phyloP scores from a whole-genome alignment of 1,140 invertebrate species.

The Cydia strobilella region DNA sequence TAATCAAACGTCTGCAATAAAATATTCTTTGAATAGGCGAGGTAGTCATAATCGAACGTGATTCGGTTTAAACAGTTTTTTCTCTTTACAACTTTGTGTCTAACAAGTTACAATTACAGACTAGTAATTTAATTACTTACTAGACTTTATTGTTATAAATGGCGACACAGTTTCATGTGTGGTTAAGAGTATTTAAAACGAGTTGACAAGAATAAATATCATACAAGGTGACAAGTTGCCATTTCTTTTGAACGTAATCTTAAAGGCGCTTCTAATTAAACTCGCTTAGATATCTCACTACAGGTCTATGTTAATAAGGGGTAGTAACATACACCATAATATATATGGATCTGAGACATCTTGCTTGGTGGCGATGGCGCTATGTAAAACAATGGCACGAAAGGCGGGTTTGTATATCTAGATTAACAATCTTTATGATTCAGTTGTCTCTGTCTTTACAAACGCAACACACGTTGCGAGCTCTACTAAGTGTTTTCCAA shows the following conservation, averaged over 20 bases:
- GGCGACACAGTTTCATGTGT: no score
- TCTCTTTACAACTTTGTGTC: background rate
- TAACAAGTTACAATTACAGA: background rate
- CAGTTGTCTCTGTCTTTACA: background rate
- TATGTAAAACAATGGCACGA: background rate
- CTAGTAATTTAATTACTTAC: background rate
- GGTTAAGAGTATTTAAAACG: no score
- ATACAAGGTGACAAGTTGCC: no score
- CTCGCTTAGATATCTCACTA: no score
- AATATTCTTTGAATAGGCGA: background rate
- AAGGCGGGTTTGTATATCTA: background rate
- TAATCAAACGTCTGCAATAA: background rate
- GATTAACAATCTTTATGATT: background rate
- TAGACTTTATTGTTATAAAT: no score
- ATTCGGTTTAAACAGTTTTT: conserved; percentile 12
- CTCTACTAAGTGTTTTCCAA: background rate
- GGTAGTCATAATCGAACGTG: background rate
- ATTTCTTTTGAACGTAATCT: no score
- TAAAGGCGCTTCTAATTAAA: no score
- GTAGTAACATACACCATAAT: no score
- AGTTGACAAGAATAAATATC: no score
- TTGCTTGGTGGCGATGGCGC: no score
- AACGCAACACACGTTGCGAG: background rate
- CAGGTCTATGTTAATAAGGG: no score
- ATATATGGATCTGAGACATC: no score